Base-by-base conservation (phyloP, 2,888 invertebrate genomes). In the Diploptera punctata region DNA sequence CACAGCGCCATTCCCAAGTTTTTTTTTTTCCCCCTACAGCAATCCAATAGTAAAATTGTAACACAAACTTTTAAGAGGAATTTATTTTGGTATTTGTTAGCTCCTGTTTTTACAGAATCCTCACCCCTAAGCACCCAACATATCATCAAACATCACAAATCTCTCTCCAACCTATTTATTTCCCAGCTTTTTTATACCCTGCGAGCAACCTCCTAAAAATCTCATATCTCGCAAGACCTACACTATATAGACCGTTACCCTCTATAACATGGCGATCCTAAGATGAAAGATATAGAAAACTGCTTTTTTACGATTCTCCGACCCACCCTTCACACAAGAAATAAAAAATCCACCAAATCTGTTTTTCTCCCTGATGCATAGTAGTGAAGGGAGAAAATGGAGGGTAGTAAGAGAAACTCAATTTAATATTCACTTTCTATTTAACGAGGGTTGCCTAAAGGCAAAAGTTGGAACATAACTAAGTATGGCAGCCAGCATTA, bases 371-470 rank as follows among this genome's bases (percentile, higher is more conserved):
- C 57, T 57, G 57, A 29, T 57, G 57, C 57, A 57, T 29, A 29
- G 57, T n/a, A 26, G 57, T n/a, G n/a, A n/a, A n/a, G n/a, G n/a
- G n/a, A n/a, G 10, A 9, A 10, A 10, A 31, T 2, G 57, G 29
- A 29, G 57, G 57, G n/a, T 24, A 16, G 31, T n/a, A 29, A 71
- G 52, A 43, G 65, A 57, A 71, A 65, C 54, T 74, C 68, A 73
- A 67, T 75, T 72, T 68, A 73, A 74, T 74, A 70, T 72, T 70
- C 70, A 61, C 70, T 70, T 70, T 70, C 61, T 47, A 47, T 60
- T 70, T 57, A 57, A 57, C 57, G 57, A 57, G 57, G 57, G 57
- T 57, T 57, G 57, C 33, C 9, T 67, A 43, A 29, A 57, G 67
- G 70, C 31, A 71, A 19, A 65, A 67, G 10, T 19, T 65, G 71